Evolutionary conservation across 2,797 vertebrate species (phyloP), one percentile per base, ranked within the genome.

Genomic region (Mareca penelope): DNA sequence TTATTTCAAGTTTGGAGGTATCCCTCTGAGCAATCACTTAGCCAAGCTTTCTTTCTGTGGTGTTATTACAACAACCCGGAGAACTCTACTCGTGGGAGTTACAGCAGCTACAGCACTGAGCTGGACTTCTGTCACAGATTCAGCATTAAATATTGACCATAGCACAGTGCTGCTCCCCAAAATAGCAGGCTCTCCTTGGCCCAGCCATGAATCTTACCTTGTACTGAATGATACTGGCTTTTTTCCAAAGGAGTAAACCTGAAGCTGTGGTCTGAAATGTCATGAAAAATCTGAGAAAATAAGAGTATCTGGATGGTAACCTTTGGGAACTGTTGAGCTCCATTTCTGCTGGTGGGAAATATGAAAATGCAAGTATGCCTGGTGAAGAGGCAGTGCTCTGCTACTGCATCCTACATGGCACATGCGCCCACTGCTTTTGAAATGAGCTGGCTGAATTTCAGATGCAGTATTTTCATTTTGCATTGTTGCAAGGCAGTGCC

Each of bases 261-360:
- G 31, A 44, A 28, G 40, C 42, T 37, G 12, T 79, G 63, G n/a
- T 71, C 63, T 85, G 65, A 88, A 87, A 81, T 24, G 35, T 46
- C 39, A 71, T 64, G 69, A 63, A 88, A 91, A 90, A 69, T 9
- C 12, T 81, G 83, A 68, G 67, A 71, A 44, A 56, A 29, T 72
- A 80, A 75, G 29, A 50, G 75, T n/a, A 35, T 55, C 79, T 67
- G 40, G 63, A 52, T 50, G 12, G 29, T 39, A 71, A 60, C 44
- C n/a, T 79, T 16, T 44, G 24, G 68, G 59, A 65, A 46, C 40
- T 31, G 63, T 80, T 72, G 52, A 85, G 53, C 55, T 81, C 75
- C 5, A 6, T 15, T 75, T 75, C 17, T 4, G 12, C 24, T 73
- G 69, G 22, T 2, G 35, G 44, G 44, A 69, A 88, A 24, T 4